Conservation (phyloP, 2,888 invertebrate species). For the Lasioglossum pauxillum region DNA sequence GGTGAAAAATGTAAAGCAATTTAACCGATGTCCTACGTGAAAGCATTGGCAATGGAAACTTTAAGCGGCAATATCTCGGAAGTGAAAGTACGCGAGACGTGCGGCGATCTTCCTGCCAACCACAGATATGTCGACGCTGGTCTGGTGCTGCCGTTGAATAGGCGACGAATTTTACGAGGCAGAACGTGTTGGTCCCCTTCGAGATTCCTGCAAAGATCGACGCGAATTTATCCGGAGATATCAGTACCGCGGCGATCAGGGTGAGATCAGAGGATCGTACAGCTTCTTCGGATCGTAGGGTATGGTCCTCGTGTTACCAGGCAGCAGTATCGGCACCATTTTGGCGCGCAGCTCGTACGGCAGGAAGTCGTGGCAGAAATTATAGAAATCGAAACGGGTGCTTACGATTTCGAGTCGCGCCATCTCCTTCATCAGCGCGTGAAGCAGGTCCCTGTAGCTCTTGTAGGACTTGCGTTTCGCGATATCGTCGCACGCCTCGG, state of each 20-base stretch:
- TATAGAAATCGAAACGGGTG: constrained; percentile 77
- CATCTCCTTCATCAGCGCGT: constrained; percentile 74
- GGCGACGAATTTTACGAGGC: background rate
- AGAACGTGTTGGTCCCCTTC: background rate
- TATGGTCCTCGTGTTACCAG: constrained; percentile 76
- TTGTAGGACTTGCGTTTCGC: constrained; percentile 71
- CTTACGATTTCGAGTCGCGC: constrained; percentile 75
- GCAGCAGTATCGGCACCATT: constrained; percentile 76
- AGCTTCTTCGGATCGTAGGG: constrained; percentile 73
- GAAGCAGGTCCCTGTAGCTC: constrained; percentile 71
- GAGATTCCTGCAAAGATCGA: background rate
- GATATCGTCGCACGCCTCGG: constrained; percentile 60
- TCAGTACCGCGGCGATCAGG: background rate
- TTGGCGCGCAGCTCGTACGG: constrained; percentile 79
- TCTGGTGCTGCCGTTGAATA: background rate
- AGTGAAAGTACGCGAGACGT: too few relatives aligned
- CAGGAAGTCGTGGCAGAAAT: constrained; percentile 78
- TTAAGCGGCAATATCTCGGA: too few relatives aligned
- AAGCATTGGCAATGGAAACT: too few relatives aligned
- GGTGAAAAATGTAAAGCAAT: too few relatives aligned
- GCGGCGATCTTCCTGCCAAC: too few relatives aligned
- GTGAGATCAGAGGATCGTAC: constrained; percentile 56
- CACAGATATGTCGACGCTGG: too few relatives aligned
- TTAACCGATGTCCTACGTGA: too few relatives aligned
- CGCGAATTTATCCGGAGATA: background rate